Evolutionary conservation across 2,888 invertebrate genomes (phyloP), one percentile per base, ranked within the genome.

Genomic region (Piscicola geometra): DNA sequence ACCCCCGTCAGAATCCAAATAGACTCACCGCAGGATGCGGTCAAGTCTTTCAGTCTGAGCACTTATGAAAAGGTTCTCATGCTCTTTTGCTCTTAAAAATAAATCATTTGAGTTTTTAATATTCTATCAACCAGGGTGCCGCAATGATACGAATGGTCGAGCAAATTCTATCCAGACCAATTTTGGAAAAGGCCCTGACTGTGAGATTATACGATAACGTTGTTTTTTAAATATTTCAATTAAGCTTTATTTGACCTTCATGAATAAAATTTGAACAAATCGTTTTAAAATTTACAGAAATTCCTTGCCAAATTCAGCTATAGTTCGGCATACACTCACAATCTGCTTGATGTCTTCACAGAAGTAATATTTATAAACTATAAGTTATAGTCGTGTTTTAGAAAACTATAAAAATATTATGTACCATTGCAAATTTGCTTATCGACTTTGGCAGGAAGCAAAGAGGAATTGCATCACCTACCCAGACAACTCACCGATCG

Each of bases 401-500:
- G n/a, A n/a, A n/a, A n/a, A n/a, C n/a, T n/a, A n/a, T n/a, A n/a
- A n/a, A n/a, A n/a, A n/a, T n/a, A n/a, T n/a, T n/a, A n/a, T n/a
- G n/a, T n/a, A n/a, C n/a, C n/a, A n/a, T n/a, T n/a, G n/a, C n/a
- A n/a, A n/a, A n/a, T n/a, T n/a, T n/a, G n/a, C n/a, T n/a, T n/a
- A n/a, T n/a, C n/a, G n/a, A n/a, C n/a, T n/a, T n/a, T n/a, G n/a
- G 3, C 67, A 78, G 78, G 73, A 77, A 75, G 78, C 78, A 15
- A 68, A 47, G 0, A 32, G 41, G 3, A 76, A 72, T 32, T 76
- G 76, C 28, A 67, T 78, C 21, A 77, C 66, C 0, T 74, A 77
- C 28, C 60, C 78, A 9, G 78, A 77, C 47, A 76, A 73, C 0
- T 69, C 66, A 35, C n/a, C 60, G 0, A 68, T 78, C 15, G 35